Percentiles rank a stretch among this genome's conserved stretches.
Evolutionary conservation across 2,797 vertebrate genomes (phyloP).

Genomic region (Coracias cyanogaster): DNA sequence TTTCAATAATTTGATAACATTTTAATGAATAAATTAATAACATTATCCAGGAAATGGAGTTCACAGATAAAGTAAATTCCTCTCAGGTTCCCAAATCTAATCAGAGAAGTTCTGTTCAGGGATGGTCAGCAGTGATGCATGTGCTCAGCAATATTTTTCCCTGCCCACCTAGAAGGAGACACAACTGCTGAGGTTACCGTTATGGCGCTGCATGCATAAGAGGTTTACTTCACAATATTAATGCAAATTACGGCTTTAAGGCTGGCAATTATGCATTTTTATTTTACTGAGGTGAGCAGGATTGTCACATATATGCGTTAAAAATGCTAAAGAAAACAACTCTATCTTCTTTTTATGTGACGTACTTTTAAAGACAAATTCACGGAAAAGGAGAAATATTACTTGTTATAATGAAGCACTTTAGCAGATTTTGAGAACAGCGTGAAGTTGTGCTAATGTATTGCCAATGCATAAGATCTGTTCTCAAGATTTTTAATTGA

Average conservation of each 20-base stretch:
- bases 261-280: background rate
- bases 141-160: background rate
- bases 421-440: background rate
- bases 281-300: constrained; percentile 33
- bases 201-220: background rate
- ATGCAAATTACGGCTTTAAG: constrained; percentile 24
- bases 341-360: background rate
- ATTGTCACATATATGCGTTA: background rate
- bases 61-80: constrained; percentile 6
- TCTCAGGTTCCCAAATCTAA: background rate
- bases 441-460: background rate
- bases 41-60: constrained; percentile 39
- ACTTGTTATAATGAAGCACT: background rate
- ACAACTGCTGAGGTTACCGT: background rate
- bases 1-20: constrained; percentile 61
- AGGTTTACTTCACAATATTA: background rate
- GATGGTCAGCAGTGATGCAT: background rate
- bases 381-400: background rate
- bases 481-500: background rate
- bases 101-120: background rate
- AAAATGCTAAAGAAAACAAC: background rate
- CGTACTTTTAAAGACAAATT: background rate
- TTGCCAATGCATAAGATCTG: background rate
- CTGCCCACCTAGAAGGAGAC: background rate
- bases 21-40: constrained; percentile 74